Percentiles rank a stretch among this genome's conserved stretches.
Conservation (phyloP, 2,797 vertebrate genomes). For the Scolopax rusticola region DNA sequence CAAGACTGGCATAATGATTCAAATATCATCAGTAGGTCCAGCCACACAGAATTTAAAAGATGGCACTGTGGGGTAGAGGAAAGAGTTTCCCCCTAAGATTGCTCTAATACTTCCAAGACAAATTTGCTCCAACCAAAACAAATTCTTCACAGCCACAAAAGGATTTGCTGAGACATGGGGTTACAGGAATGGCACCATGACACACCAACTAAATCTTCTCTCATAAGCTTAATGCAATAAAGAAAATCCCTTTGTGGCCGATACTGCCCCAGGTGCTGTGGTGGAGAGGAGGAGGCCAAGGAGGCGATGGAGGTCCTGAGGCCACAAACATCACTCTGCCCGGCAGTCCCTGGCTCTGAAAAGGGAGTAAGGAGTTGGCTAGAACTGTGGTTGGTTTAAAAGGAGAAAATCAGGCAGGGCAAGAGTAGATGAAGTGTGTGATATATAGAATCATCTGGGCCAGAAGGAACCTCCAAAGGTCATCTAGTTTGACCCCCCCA, state of each 20-base stretch:
- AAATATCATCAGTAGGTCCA: background rate
- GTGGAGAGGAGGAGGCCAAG: accelerated
- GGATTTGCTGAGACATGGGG: slow-evolving; percentile 26
- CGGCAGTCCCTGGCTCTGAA: background rate
- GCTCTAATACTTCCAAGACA: background rate
- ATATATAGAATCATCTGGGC: background rate
- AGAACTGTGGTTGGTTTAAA: background rate
- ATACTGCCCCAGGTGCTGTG: background rate
- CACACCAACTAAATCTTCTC: slow-evolving; percentile 63
- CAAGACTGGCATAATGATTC: background rate
- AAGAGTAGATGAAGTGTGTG: background rate
- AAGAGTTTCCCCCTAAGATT: background rate
- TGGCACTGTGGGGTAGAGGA: background rate
- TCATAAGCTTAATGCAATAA: slow-evolving; percentile 50
- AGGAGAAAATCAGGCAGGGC: background rate
- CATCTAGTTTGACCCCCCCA: no score
- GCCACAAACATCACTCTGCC: accelerated
- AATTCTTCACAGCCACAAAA: background rate
- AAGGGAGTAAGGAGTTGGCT: background rate
- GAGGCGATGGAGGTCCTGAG: accelerated
- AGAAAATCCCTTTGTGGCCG: slow-evolving; percentile 44
- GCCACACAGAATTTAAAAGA: background rate
- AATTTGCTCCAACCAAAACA: slow-evolving; percentile 20
- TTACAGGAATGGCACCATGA: background rate
- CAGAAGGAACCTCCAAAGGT: no score